Evolutionary conservation across 2,797 vertebrate species (phyloP), one percentile per base, ranked within the genome.

Genomic region (Thripadectes ignobilis): DNA sequence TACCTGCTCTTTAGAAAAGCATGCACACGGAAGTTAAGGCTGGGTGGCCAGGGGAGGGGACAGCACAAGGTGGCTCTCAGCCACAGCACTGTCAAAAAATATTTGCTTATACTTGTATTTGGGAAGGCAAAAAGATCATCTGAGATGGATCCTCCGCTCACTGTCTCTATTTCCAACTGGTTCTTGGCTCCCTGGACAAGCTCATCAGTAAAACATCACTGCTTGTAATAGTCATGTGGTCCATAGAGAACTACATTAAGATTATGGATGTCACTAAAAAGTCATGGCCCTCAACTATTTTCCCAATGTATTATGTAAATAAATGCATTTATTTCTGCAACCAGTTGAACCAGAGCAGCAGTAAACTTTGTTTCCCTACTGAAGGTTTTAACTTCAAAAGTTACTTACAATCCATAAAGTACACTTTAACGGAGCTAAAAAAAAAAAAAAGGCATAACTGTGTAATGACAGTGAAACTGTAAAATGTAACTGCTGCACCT

Each of bases 401-500:
- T 79, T 69, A 36, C 46, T 49, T 49, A 54, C 22, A 34, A 52
- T 59, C 75, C 55, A 23, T 10, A 49, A 30, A 82, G 16, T 49
- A 51, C 30, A 73, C 8, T 46, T 21, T 10, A 29, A 81, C 4
- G 58, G 20, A 81, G 39, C 51, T 49, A 78, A 39, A 65, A 65
- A 68, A 46, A 46, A 66, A 65, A 78, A 39, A 58, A 66, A 66
- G 16, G 7, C 27, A 27, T 26, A 85, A 15, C 19, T 29, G 8
- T 49, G 12, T 52, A 63, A 85, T 16, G 52, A 45, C 59, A 91
- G 14, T 24, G 36, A 79, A 85, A 85, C 14, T 2, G 2, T 58
- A 71, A 89, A 91, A 93, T 26, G 3, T 39, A 85, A 83, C 75
- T 69, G 59, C 66, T 91, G 91, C 69, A 81, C 85, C 76, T 84